Evolutionary conservation across 23 tunicate species (phyloP).

Genomic region (Clavelina lepadiformis): DNA sequence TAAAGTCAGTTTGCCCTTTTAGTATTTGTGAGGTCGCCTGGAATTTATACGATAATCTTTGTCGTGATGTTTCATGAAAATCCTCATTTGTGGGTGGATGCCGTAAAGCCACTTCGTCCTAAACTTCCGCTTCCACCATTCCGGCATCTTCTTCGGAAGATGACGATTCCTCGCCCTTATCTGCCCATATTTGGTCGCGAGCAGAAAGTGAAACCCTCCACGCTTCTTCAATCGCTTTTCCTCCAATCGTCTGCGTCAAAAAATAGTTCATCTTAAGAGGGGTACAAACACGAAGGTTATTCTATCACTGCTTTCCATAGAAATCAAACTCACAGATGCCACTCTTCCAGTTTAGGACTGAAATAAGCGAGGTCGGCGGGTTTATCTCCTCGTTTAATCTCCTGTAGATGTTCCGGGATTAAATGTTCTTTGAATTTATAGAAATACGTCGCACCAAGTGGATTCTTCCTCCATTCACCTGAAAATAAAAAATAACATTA

Average conservation of each 20-base stretch:
- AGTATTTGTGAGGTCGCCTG: background rate
- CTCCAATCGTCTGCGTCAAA: slow-evolving; percentile 48
- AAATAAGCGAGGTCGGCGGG: slow-evolving; percentile 81
- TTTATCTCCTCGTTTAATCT: slow-evolving; percentile 40
- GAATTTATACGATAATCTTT: slow-evolving; percentile 11
- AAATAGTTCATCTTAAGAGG: background rate
- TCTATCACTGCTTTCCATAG: too few relatives aligned
- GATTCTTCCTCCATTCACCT: slow-evolving; percentile 74
- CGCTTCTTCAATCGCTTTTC: slow-evolving; percentile 47
- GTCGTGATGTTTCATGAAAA: slow-evolving; percentile 8
- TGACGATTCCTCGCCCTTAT: slow-evolving; percentile 54
- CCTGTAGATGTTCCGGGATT: slow-evolving; percentile 55
- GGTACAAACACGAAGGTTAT: too few relatives aligned
- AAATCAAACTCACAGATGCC: slow-evolving; percentile 78
- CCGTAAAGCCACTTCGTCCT: slow-evolving; percentile 62
- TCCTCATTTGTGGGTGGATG: slow-evolving; percentile 44
- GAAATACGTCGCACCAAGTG: slow-evolving; percentile 51
- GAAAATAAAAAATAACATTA: too few relatives aligned
- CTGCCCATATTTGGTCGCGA: slow-evolving; percentile 29
- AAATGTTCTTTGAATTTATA: slow-evolving; percentile 65
- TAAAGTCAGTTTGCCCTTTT: too few relatives aligned
- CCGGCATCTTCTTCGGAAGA: slow-evolving; percentile 57
- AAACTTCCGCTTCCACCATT: slow-evolving; percentile 62
- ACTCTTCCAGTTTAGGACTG: slow-evolving; percentile 38
- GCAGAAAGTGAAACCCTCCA: slow-evolving; percentile 1